These are phyloP conservation scores for Umimayanthus kanabou DNA, from an alignment of 92 coral and sea anemone species.

Conservation along the genomic window DNA sequence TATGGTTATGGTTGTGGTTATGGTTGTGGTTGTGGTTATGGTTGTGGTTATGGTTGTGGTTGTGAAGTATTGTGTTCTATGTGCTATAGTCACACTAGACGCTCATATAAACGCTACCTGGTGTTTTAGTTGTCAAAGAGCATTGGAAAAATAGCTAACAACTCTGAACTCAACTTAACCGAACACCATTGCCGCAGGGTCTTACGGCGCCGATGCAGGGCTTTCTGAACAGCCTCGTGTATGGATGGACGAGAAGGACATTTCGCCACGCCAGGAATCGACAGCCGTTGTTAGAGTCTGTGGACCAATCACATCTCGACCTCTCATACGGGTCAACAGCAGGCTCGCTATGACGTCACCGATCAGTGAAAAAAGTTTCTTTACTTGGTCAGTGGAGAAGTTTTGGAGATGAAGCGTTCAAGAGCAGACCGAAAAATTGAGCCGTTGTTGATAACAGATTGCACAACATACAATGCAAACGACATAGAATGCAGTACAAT, in stretches of 20 bases:
- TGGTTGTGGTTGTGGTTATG: too few species aligned
- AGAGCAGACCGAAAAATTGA: neutral
- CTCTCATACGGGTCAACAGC: conserved; percentile 23
- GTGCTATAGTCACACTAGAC: too few species aligned
- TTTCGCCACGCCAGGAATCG: conserved; percentile 74
- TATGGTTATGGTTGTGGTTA: too few species aligned
- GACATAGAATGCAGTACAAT: too few species aligned
- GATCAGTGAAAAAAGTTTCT: too few species aligned
- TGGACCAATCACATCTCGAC: neutral
- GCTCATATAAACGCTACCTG: too few species aligned
- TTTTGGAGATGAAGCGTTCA: neutral
- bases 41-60: too few species aligned
- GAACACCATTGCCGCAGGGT: conserved; percentile 54
- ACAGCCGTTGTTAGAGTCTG: conserved; percentile 36
- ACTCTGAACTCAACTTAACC: neutral
- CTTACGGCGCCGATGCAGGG: conserved; percentile 97
- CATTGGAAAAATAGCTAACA: neutral
- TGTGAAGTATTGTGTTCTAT: too few species aligned
- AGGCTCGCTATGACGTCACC: neutral
- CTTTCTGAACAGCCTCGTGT: conserved; percentile 87
- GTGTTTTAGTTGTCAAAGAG: too few species aligned
- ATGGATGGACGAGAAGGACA: conserved; percentile 93
- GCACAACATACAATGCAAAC: too few species aligned
- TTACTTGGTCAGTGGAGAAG: neutral
- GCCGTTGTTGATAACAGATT: neutral